Percentiles rank a stretch among this genome's conserved stretches.
Conservation (phyloP, 2,797 vertebrate genomes). For the Sparus aurata region DNA sequence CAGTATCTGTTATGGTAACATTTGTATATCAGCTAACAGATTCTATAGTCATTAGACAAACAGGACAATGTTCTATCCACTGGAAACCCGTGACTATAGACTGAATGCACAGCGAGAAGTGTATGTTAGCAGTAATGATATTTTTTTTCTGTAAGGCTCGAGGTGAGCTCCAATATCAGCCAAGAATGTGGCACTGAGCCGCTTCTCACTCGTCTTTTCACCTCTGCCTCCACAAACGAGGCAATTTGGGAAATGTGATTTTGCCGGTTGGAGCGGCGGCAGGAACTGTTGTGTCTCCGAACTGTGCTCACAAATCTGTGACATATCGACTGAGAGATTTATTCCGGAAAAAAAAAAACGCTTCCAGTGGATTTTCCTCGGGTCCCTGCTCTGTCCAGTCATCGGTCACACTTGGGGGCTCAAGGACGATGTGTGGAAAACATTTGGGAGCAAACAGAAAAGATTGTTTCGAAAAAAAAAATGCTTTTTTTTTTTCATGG, state of each 20-base stretch:
- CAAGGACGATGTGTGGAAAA: conserved; percentile 45
- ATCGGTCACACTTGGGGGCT: conserved; percentile 59
- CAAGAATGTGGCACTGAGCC: conserved; percentile 44
- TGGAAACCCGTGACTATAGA: neutral
- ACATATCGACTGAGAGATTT: conserved; percentile 68
- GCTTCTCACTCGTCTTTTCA: conserved; percentile 39
- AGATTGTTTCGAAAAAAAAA: conserved; percentile 5
- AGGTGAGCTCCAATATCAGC: conserved; percentile 21
- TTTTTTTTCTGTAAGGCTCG: neutral
- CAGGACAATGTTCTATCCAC: neutral
- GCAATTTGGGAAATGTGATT: conserved; percentile 56
- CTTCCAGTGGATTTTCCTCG: conserved; percentile 58
- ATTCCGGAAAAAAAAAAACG: conserved; percentile 35
- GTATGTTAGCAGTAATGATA: neutral
- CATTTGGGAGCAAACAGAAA: conserved; percentile 46
- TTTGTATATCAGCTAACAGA: neutral
- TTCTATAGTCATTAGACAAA: neutral
- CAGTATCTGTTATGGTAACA: no score
- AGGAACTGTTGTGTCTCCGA: conserved; percentile 39
- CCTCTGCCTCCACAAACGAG: conserved; percentile 55
- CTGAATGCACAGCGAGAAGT: neutral
- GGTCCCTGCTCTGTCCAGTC: conserved; percentile 47
- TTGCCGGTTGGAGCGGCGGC: conserved; percentile 19
- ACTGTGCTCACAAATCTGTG: conserved; percentile 37
- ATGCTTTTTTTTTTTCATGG: neutral